A percentile compares a stretch with the other conserved stretches of the same genome.
Evolutionary conservation across 2,888 invertebrate species (phyloP).

Genomic region (Noctua janthe): DNA sequence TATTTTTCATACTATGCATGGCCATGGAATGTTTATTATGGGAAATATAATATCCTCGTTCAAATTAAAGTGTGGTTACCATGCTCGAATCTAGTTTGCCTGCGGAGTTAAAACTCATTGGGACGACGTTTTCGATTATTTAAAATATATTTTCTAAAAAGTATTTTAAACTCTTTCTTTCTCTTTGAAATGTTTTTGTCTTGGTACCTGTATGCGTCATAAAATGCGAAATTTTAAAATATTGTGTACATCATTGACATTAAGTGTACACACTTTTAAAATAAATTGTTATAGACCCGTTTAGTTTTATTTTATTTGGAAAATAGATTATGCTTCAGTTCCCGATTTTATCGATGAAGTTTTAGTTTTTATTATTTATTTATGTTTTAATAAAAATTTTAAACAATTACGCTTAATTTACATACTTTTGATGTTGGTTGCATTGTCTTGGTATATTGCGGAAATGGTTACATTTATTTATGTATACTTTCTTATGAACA

Average conservation of each 20-base stretch:
- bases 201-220: conserved; percentile 65
- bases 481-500: conserved; percentile 12
- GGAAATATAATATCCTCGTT: conserved; percentile 66
- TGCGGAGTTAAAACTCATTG: conserved; percentile 73
- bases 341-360: conserved; percentile 57
- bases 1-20: conserved; percentile 85
- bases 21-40: conserved; percentile 84
- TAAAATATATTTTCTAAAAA: conserved; percentile 58
- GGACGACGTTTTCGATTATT: conserved; percentile 65
- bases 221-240: conserved; percentile 50
- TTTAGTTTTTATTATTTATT: conserved; percentile 69
- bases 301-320: conserved; percentile 57
- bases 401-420: conserved; percentile 75
- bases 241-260: conserved; percentile 67
- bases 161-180: conserved; percentile 58
- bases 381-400: conserved; percentile 71
- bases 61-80: conserved; percentile 71
- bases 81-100: conserved; percentile 74
- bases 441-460: conserved; percentile 23
- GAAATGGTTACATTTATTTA: conserved; percentile 3
- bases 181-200: conserved; percentile 61
- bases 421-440: conserved; percentile 85
- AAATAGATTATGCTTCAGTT: conserved; percentile 66
- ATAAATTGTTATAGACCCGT: conserved; percentile 60
- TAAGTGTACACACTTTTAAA: conserved; percentile 67